Evolutionary conservation across 1,140 invertebrate genomes (phyloP), one percentile per base, ranked within the genome.

Genomic region (Euschistus heros): DNA sequence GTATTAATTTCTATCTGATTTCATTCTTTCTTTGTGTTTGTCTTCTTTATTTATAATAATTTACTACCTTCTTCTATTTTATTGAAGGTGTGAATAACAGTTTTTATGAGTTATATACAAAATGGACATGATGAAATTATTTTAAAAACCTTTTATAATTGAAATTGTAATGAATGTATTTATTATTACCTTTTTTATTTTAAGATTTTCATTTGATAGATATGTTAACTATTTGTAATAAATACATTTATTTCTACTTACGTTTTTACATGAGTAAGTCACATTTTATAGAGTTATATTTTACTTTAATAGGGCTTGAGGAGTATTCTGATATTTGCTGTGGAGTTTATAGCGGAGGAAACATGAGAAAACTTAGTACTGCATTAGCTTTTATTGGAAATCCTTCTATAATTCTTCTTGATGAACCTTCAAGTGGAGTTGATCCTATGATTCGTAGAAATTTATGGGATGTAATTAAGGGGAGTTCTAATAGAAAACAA

Each of bases 341-440:
- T 62, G 69, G 69, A 15, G 63, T 22, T 15, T 73, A 73, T 46
- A 95, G 91, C 73, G 92, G 92, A 14, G 96, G 95, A 0, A 98
- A 97, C 70, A 97, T 95, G 74, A 81, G 95, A 50, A 97, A 98
- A 75, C 76, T 99, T 26, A 96, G 91, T 69, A 92, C 94, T 47
- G 94, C 94, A 0, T 84, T 99, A 57, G 89, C 95, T 10, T 85
- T 97, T 68, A 81, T 97, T 46, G 93, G 92, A n/a, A 86, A 94
- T 78, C 90, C 92, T 5, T 82, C 87, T 13, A 80, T 97, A 17
- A 81, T 97, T 27, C 92, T 94, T 72, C 76, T 97, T 68, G 94
- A 92, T 75, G 89, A 91, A 75, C 88, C 88, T 0, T 88, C 87
- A 1, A 85, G 85, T 65, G 86, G 88, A 0, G 87, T 92, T 15